Evolutionary conservation across 2,888 invertebrate genomes (phyloP).

Genomic region (Caenorhabditis sinica): DNA sequence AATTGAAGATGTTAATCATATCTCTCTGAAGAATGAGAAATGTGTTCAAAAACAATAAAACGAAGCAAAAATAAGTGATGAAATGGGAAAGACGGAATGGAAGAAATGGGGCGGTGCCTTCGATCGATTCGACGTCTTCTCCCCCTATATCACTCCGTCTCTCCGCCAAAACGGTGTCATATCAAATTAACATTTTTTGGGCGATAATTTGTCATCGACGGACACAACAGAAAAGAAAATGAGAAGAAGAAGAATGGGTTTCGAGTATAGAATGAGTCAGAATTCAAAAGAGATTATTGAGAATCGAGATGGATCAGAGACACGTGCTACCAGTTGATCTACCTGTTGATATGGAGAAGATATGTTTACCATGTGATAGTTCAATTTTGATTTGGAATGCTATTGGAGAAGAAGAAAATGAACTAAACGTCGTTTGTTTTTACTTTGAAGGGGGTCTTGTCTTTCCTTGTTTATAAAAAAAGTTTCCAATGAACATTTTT

Average conservation of each 20-base stretch:
- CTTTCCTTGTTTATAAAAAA: slow-evolving; percentile 12
- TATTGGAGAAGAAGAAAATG: neutral
- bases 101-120: slow-evolving; percentile 18
- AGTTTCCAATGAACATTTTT: slow-evolving; percentile 18
- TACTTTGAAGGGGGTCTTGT: neutral
- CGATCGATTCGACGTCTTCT: slow-evolving; percentile 26
- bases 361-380: slow-evolving; percentile 46
- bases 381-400: slow-evolving; percentile 9
- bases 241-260: slow-evolving; percentile 4
- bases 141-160: neutral
- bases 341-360: slow-evolving; percentile 25
- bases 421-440: neutral
- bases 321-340: slow-evolving; percentile 31
- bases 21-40: neutral
- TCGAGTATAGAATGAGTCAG: slow-evolving; percentile 49
- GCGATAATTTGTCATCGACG: slow-evolving; percentile 34
- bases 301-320: slow-evolving; percentile 13
- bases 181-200: slow-evolving; percentile 61
- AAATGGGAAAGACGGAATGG: neutral
- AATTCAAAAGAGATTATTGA: slow-evolving; percentile 2
- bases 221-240: neutral
- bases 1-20: slow-evolving; percentile 75
- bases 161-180: slow-evolving; percentile 46
- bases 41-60: slow-evolving; percentile 8
- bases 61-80: slow-evolving; percentile 15